Base-by-base conservation (phyloP, 2,113 vertebrate genomes). In the Apteryx owenii region DNA sequence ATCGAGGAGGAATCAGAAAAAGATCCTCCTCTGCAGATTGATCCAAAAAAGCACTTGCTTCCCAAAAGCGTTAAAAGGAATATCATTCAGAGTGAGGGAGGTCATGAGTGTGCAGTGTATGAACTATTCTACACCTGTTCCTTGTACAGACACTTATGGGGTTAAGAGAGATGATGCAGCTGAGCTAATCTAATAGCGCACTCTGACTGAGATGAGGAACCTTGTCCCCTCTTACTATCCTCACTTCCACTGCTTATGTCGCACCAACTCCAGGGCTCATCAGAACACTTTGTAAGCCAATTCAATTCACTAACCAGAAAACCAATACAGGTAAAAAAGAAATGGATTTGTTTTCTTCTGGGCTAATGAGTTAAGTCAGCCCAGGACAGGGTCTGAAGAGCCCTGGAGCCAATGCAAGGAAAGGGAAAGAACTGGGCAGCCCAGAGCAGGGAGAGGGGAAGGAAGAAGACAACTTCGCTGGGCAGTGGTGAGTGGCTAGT, bases 81-180 rank as follows among this genome's bases (percentile, higher is more conserved):
- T 10, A 50, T 77, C 28, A 60, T 69, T 60, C 36, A 60, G 42
- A 68, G 29, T 40, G 44, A 50, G 42, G 13, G 42, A 69, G 22
- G 42, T 78, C 42, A 68, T 0, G 1, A 21, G 48, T 5, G 28
- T 40, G 84, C 51, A 58, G 51, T 1, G 0, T 68, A 48, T 1
- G 4, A 22, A 2, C 1, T 58, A 77, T 68, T 48, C 61, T 58
- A 58, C n/a, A 40, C 28, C 51, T 86, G 3, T 53, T 73, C 58
- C 38, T 85, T 64, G 53, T 23, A 64, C 20, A 48, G 42, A 56
- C 33, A 38, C 26, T 38, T 21, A 21, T 10, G n/a, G 18, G 18
- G 23, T 42, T 51, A 56, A 25, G 26, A 46, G 73, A 42, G 23
- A 44, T n/a, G 53, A 61, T 78, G 50, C 8, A 23, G 29, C 17